Evolutionary conservation across 2,113 vertebrate species (phyloP), one percentile per base, ranked within the genome.

Genomic region (Oncorhynchus kisutch): DNA sequence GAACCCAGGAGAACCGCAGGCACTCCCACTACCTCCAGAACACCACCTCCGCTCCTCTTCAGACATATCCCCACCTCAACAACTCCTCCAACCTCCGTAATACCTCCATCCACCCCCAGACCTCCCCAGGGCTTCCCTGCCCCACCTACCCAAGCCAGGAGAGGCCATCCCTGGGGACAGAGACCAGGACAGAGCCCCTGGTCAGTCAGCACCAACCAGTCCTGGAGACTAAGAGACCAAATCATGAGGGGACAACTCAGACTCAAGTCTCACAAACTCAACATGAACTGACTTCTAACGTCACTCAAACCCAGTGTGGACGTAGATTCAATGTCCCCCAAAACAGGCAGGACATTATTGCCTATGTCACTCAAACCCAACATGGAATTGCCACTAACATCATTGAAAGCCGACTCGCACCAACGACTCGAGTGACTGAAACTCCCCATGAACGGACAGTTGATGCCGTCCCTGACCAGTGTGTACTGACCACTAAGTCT

Each of bases 1-100:
- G 91, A 75, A 83, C 78, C 73, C 74, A 76, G 0, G 89, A 86
- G 34, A 76, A 78, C 51, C 91, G 83, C 65, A 88, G 83, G 84
- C 80, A 83, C 60, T 82, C 87, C 0, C 84, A 88, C n/a, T 79
- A 81, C 57, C 71, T 82, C n/a, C 20, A 45, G 39, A 3, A 45
- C 39, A 45, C 69, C 12, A 24, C 24, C 70, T 59, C 70, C 18
- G 22, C 79, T 39, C 77, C 60, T 74, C 85, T 85, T 51, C 81
- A 71, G 39, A 45, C 39, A 45, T 12, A 45, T 12, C 39, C 2
- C 39, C 39, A 45, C 39, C 39, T 45, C 39, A 45, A 45, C 39
- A 11, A 45, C 39, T 45, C 39, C 39, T 45, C 39, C 9, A 45
- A 2, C 39, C 39, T 45, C 39, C 1, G 9, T 11, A 45, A 11